These are phyloP conservation scores for Melitaea athalia DNA, from an alignment of 2,888 invertebrate genomes.

Conservation along the genomic window DNA sequence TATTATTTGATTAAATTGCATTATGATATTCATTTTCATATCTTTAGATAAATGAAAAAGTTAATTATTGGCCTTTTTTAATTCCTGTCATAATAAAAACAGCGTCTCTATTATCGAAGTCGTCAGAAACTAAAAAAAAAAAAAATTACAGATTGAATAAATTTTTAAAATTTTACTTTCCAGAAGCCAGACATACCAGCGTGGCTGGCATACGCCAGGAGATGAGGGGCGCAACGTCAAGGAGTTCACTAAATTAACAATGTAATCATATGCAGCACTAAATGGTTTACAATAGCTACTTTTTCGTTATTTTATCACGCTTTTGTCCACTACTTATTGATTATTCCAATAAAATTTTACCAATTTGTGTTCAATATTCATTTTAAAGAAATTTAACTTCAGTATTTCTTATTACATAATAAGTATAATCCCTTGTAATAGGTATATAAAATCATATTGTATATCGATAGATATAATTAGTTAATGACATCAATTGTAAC, in stretches of 20 bases:
- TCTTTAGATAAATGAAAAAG: no score
- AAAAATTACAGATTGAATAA: no score
- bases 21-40: no score
- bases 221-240: constrained; percentile 90
- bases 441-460: constrained; percentile 34
- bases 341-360: background rate
- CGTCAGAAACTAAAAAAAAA: no score
- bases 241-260: constrained; percentile 38
- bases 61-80: no score
- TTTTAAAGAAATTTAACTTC: background rate
- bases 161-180: constrained; percentile 37
- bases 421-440: no score
- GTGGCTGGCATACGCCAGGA: constrained; percentile 94
- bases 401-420: no score
- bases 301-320: constrained; percentile 13
- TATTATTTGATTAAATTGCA: no score
- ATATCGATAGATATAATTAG: constrained; percentile 24
- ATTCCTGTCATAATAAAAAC: no score
- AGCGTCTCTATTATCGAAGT: no score
- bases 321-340: constrained; percentile 13
- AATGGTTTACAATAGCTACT: constrained; percentile 23
- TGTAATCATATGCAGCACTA: constrained; percentile 28
- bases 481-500: constrained; percentile 36
- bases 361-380: constrained; percentile 24
- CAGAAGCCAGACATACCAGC: constrained; percentile 78